phyloP scores from a whole-genome alignment of 2,888 invertebrate genomes.

The Synergus umbraculus region DNA sequence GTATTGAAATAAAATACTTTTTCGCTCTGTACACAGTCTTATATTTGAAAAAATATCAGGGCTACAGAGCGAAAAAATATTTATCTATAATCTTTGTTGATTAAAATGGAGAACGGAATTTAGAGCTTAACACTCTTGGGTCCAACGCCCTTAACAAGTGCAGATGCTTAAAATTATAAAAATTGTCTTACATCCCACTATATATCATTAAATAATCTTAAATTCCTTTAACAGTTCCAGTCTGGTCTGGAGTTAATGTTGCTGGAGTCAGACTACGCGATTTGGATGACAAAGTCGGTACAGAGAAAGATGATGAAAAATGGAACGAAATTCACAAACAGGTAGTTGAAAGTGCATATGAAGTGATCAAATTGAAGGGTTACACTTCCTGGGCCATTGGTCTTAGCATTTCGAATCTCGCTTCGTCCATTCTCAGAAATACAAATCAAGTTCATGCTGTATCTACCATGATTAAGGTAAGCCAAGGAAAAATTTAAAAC shows the following conservation, averaged over 20 bases:
- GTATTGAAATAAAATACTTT: too few relatives aligned
- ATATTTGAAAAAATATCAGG: too few relatives aligned
- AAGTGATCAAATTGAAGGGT: constrained; percentile 92
- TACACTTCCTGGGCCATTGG: constrained; percentile 96
- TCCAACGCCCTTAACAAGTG: too few relatives aligned
- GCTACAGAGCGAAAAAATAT: too few relatives aligned
- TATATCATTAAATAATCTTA: not conserved
- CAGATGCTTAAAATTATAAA: too few relatives aligned
- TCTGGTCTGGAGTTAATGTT: constrained; percentile 96
- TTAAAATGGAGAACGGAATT: too few relatives aligned
- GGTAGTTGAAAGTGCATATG: constrained; percentile 92
- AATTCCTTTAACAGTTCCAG: constrained; percentile 82
- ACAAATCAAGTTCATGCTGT: constrained; percentile 87
- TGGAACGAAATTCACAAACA: constrained; percentile 89
- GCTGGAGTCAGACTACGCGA: constrained; percentile 92
- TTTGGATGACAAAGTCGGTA: constrained; percentile 86
- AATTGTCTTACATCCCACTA: too few relatives aligned
- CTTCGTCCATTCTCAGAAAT: constrained; percentile 86
- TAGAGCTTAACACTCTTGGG: too few relatives aligned
- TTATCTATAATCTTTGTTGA: too few relatives aligned
- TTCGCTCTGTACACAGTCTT: too few relatives aligned
- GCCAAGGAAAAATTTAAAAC: constrained; percentile 44
- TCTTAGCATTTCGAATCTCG: constrained; percentile 85
- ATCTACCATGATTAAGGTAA: constrained; percentile 87
- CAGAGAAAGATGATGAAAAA: constrained; percentile 85